phyloP scores from a whole-genome alignment of 2,888 invertebrate species.

The Laothoe populi region DNA sequence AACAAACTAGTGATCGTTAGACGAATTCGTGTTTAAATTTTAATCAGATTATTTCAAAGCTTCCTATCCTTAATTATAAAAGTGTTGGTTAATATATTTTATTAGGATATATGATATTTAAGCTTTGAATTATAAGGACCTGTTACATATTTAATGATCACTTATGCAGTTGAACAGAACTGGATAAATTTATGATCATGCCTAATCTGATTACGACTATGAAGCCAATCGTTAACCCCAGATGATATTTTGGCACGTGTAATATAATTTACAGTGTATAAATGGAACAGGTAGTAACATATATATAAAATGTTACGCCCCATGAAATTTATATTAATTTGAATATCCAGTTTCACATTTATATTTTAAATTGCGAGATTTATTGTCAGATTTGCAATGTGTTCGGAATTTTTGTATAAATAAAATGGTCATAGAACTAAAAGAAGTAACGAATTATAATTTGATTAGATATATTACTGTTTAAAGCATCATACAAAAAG shows the following conservation, averaged over 20 bases:
- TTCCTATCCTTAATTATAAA: too few species aligned
- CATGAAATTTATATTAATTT: background rate
- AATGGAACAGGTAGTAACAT: constrained; percentile 16
- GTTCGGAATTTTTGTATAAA: background rate
- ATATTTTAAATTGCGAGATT: background rate
- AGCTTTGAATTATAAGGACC: too few species aligned
- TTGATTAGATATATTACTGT: too few species aligned
- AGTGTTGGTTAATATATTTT: too few species aligned
- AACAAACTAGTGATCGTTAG: background rate
- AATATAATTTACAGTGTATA: constrained; percentile 9
- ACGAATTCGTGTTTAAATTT: background rate
- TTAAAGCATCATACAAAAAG: too few species aligned
- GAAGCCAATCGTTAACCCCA: background rate
- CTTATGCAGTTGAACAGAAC: too few species aligned
- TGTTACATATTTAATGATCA: background rate
- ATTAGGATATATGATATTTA: too few species aligned
- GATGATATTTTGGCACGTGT: background rate
- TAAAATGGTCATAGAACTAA: background rate
- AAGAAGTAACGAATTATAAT: too few species aligned
- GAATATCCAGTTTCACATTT: constrained; percentile 11
- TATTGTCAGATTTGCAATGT: background rate
- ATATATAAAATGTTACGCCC: constrained; percentile 1
- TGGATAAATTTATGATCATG: too few species aligned
- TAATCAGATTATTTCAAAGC: too few species aligned
- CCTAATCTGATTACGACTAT: background rate